Evolutionary conservation across 92 coral and sea anemone genomes (phyloP).

Genomic region (Zoanthus gigantus): DNA sequence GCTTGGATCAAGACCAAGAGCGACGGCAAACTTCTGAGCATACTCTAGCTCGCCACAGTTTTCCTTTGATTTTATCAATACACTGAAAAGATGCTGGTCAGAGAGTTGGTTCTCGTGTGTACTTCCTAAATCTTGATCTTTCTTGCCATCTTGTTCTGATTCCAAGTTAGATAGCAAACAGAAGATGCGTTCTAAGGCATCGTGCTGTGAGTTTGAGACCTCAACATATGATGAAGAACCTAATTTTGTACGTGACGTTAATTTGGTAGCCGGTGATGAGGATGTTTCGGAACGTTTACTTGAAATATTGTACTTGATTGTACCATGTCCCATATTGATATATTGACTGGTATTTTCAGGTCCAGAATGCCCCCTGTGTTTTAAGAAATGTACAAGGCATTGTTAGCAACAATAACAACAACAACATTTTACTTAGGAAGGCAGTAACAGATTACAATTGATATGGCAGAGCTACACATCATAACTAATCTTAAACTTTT

Average conservation of each 20-base stretch:
- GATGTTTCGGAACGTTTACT: neutral
- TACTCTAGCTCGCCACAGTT: constrained; percentile 27
- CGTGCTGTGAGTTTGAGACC: neutral
- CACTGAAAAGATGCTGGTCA: constrained; percentile 23
- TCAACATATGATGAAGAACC: neutral
- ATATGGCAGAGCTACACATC: too few relatives aligned
- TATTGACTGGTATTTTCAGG: neutral
- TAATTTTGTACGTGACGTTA: neutral
- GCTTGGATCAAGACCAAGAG: constrained; percentile 60
- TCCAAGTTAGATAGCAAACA: constrained; percentile 1
- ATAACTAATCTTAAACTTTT: too few relatives aligned
- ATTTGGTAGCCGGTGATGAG: constrained; percentile 31
- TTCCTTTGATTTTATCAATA: constrained; percentile 25
- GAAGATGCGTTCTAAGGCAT: constrained; percentile 13
- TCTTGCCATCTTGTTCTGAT: neutral
- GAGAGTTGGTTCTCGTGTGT: neutral
- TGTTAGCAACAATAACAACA: neutral
- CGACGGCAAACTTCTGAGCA: constrained; percentile 49
- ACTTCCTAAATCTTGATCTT: neutral
- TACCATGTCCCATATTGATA: neutral
- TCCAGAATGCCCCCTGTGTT: neutral
- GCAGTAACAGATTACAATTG: neutral
- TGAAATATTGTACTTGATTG: neutral
- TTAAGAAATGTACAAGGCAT: neutral
- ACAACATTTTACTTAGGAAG: neutral